A percentile compares a stretch with the other conserved stretches of the same genome.
Evolutionary conservation across 2,888 invertebrate genomes (phyloP).

Genomic region (Ormyrus rosae): DNA sequence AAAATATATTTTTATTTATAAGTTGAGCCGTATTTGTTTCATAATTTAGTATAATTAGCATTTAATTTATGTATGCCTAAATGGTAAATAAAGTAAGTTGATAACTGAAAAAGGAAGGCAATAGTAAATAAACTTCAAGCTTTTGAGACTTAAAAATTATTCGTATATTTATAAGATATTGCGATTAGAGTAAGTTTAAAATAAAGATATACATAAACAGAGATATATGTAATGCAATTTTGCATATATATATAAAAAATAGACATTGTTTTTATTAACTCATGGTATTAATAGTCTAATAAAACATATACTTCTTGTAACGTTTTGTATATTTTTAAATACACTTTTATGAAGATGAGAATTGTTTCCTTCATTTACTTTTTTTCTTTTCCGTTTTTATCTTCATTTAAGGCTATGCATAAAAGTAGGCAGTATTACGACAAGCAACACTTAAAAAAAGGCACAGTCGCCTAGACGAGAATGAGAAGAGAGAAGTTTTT

Average conservation of each 20-base stretch:
- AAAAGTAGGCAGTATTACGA: slow-evolving; percentile 54
- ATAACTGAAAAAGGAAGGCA: neutral
- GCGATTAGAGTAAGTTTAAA: slow-evolving; percentile 41
- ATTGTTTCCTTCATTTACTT: slow-evolving; percentile 34
- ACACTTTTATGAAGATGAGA: slow-evolving; percentile 51
- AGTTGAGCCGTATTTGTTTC: too few species aligned
- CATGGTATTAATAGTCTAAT: slow-evolving; percentile 47
- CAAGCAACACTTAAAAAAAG: slow-evolving; percentile 57
- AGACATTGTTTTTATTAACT: slow-evolving; percentile 52
- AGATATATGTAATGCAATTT: slow-evolving; percentile 50
- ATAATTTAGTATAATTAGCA: too few species aligned
- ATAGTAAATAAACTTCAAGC: slow-evolving; percentile 9
- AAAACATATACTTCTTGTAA: slow-evolving; percentile 48
- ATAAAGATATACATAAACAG: slow-evolving; percentile 45
- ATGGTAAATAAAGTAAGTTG: too few species aligned
- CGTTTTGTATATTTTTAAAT: slow-evolving; percentile 41
- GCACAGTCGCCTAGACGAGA: slow-evolving; percentile 57
- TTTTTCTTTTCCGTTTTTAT: slow-evolving; percentile 9
- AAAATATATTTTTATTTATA: neutral
- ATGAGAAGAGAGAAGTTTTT: slow-evolving; percentile 48
- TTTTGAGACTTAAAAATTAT: slow-evolving; percentile 47
- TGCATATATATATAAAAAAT: slow-evolving; percentile 55
- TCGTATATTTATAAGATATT: slow-evolving; percentile 47
- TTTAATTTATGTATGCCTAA: too few species aligned
- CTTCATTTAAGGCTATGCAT: slow-evolving; percentile 54